Evolutionary conservation across 2,113 vertebrate species (phyloP), one percentile per base, ranked within the genome.

Genomic region (Cololabis saira): DNA sequence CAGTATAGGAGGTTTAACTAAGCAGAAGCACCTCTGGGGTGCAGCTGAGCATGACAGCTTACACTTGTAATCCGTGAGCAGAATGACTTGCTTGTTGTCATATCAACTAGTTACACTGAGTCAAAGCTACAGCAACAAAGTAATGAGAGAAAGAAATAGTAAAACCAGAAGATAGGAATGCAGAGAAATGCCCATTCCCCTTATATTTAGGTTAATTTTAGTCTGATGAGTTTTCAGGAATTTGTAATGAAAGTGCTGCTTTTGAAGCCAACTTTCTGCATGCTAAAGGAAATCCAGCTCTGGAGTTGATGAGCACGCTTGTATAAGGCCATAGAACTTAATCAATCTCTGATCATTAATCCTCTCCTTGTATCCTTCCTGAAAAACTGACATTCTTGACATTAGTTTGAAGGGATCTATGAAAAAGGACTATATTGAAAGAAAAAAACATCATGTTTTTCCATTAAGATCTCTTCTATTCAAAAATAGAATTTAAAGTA

Each of bases 11-110:
- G 77, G 76, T 87, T 88, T 78, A 85, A 82, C 58, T 68, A 80
- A 60, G 70, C 74, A 45, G 63, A 84, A 56, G 80, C 74, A 51
- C 76, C 85, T 88, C 72, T 78, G 74, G 40, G 18, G 62, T 64
- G 77, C 69, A 72, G 81, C 78, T 24, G 62, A 86, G 78, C 81
- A 18, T 81, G 70, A 73, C 68, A 56, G 87, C 73, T 90, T 88
- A 87, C 76, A 63, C 52, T 55, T 70, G 72, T 89, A 90, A 90
- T 89, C 84, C 86, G 60, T 45, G 80, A 37, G 10, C 33, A 37
- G 33, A 37, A 11, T 9, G 33, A 9, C 33, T 37, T 9, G 33
- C 74, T 82, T 60, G 67, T 62, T 75, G 71, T 74, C 61, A 42
- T 82, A 80, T 78, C 82, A 82, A 86, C 78, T 83, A 64, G 49